Conservation (phyloP, 2,888 invertebrate genomes). For the Bhutanitis thaidina region DNA sequence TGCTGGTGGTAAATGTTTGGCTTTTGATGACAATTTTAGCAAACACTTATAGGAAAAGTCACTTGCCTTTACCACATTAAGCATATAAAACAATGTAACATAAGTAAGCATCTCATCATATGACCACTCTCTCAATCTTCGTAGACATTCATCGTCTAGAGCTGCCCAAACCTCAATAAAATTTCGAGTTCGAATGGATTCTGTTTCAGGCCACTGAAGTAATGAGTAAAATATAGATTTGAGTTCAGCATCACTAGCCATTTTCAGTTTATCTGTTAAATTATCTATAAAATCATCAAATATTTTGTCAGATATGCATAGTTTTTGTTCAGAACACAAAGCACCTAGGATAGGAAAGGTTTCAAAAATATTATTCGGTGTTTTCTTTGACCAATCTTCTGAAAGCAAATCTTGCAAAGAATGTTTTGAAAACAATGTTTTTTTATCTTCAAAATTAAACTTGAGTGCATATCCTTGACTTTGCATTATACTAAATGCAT, state of each 20-base stretch:
- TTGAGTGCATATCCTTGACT: constrained; percentile 50
- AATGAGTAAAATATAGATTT: constrained; percentile 66
- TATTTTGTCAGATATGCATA: constrained; percentile 54
- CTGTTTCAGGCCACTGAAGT: too few species aligned
- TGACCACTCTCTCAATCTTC: constrained; percentile 67
- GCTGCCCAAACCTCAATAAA: constrained; percentile 83
- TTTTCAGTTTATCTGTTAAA: too few species aligned
- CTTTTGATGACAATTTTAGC: constrained; percentile 77
- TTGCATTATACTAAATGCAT: constrained; percentile 61
- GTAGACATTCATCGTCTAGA: constrained; percentile 83
- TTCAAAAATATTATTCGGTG: constrained; percentile 43
- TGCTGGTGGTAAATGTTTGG: constrained; percentile 77
- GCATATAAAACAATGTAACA: constrained; percentile 82
- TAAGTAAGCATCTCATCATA: constrained; percentile 77
- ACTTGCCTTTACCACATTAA: constrained; percentile 75
- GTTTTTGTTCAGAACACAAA: constrained; percentile 48
- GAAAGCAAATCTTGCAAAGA: constrained; percentile 40
- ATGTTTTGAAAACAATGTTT: constrained; percentile 30
- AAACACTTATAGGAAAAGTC: constrained; percentile 78
- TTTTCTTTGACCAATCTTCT: constrained; percentile 46
- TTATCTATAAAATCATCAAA: constrained; percentile 65
- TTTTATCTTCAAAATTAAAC: constrained; percentile 28
- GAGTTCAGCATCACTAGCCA: constrained; percentile 80
- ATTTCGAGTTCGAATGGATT: constrained; percentile 75
- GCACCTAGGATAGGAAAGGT: constrained; percentile 49